Conservation (phyloP, 2,797 vertebrate genomes). For the Amphiprion clarkii region DNA sequence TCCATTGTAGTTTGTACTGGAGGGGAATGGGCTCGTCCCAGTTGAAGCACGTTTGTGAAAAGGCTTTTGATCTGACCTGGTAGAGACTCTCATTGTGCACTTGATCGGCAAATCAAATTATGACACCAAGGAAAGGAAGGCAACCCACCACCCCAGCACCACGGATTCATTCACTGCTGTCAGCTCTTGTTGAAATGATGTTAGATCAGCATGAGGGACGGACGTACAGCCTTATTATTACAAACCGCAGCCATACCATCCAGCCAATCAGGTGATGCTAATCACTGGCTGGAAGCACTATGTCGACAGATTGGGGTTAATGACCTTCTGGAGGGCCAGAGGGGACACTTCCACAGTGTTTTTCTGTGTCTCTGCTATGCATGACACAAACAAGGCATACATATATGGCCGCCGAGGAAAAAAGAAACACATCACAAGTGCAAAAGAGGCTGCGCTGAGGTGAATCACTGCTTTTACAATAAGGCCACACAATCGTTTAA, state of each 20-base stretch:
- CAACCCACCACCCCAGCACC: neutral
- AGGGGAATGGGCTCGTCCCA: constrained; percentile 57
- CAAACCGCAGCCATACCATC: constrained; percentile 33
- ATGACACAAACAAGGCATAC: constrained; percentile 37
- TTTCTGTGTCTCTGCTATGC: constrained; percentile 31
- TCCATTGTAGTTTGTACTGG: constrained; percentile 50
- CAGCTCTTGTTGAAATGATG: constrained; percentile 11
- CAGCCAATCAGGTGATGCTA: constrained; percentile 69
- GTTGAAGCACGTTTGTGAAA: constrained; percentile 19
- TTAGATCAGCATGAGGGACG: constrained; percentile 34
- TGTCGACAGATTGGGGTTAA: constrained; percentile 78
- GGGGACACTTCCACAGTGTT: constrained; percentile 41
- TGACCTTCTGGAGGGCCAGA: constrained; percentile 67
- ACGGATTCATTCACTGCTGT: neutral
- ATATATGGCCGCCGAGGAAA: neutral
- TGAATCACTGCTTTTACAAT: constrained; percentile 44
- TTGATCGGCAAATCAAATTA: constrained; percentile 7
- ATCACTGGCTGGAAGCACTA: constrained; percentile 56
- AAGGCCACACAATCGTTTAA: constrained; percentile 24
- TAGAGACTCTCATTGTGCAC: neutral
- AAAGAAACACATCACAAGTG: neutral
- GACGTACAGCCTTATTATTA: constrained; percentile 28
- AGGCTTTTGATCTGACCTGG: constrained; percentile 16
- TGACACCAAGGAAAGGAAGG: neutral
- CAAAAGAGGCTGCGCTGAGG: constrained; percentile 18